Conservation (phyloP, 2,113 vertebrate species). For the Corythaixoides concolor region DNA sequence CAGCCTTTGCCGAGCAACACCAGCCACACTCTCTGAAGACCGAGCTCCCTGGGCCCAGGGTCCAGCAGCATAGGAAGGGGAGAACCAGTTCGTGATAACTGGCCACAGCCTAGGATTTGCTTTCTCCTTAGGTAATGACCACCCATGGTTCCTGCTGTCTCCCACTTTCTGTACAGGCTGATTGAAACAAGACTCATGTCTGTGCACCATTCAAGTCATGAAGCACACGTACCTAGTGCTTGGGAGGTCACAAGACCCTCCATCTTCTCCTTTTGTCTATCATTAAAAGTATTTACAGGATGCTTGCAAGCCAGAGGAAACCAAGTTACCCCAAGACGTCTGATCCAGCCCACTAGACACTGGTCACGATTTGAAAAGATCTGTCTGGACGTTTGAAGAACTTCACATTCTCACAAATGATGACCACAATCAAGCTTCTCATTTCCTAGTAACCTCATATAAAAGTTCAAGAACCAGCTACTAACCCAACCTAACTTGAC, state of each 20-base stretch:
- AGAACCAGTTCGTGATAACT: background rate
- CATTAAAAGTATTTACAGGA: background rate
- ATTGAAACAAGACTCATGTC: background rate
- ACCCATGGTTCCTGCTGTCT: background rate
- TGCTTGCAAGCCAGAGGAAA: background rate
- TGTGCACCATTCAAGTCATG: background rate
- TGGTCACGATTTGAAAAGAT: background rate
- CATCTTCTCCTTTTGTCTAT: background rate
- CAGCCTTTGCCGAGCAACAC: background rate
- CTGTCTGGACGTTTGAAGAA: background rate
- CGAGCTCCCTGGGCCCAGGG: rapidly evolving
- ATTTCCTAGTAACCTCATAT: background rate
- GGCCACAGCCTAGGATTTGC: background rate
- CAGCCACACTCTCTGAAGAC: background rate
- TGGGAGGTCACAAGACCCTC: background rate
- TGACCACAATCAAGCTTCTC: background rate
- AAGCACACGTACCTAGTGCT: background rate
- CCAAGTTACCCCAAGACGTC: background rate
- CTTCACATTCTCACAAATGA: background rate
- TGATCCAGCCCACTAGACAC: background rate
- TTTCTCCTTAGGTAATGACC: background rate
- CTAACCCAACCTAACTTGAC: background rate
- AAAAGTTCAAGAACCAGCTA: background rate
- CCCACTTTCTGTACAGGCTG: background rate
- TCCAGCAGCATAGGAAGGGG: rapidly evolving